Evolutionary conservation across 2,113 vertebrate species (phyloP).

Genomic region (Sander lucioperca): DNA sequence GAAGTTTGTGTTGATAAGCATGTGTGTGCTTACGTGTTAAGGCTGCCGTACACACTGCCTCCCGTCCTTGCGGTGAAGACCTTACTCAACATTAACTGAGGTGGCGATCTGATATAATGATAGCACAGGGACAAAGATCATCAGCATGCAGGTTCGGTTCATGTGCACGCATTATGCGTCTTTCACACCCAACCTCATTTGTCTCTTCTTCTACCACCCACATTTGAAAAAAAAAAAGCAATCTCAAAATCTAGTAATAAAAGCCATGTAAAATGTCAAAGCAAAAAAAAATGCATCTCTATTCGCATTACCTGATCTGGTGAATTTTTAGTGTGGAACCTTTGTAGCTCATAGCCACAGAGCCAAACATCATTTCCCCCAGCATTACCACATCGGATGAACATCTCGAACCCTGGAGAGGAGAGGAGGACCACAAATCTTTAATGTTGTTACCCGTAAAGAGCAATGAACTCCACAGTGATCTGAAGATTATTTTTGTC

Average conservation of each 20-base stretch:
- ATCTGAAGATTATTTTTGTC: not conserved
- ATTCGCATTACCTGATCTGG: constrained; percentile 91
- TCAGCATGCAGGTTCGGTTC: constrained; percentile 11
- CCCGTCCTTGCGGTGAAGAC: constrained; percentile 97
- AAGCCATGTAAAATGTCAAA: not conserved
- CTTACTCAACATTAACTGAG: constrained; percentile 99
- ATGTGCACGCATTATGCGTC: not conserved
- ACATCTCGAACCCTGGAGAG: constrained; percentile 88
- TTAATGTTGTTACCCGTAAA: not conserved
- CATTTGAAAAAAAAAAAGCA: not conserved
- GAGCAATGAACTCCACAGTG: not conserved
- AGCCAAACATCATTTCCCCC: constrained; percentile 99
- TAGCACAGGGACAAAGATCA: constrained; percentile 56
- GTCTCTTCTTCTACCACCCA: not conserved
- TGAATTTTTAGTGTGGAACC: constrained; percentile 98
- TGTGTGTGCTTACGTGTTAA: constrained; percentile 93
- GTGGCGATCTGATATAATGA: constrained; percentile 89
- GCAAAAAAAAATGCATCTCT: not conserved
- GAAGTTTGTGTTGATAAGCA: not conserved
- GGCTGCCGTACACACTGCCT: constrained; percentile 95
- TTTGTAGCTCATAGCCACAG: constrained; percentile 99
- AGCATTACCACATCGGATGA: constrained; percentile 98
- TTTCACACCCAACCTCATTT: not conserved
- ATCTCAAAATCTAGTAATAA: not conserved
- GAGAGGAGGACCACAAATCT: not conserved